Percentiles rank a stretch among this genome's conserved stretches.
phyloP scores from a whole-genome alignment of 2,113 vertebrate species.

The Cyprinodon tularosa region DNA sequence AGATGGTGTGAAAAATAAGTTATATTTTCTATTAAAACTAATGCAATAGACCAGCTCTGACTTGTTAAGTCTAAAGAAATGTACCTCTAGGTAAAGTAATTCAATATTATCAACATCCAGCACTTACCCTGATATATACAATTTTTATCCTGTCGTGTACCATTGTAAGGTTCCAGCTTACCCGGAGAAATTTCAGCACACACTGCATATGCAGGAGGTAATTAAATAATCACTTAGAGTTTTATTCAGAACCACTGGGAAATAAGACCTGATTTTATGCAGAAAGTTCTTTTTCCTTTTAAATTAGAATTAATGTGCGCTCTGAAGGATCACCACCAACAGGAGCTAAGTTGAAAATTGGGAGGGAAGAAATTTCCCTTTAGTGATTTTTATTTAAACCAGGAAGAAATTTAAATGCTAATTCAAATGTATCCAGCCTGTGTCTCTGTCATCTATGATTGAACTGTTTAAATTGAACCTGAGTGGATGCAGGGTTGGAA shows the following conservation, averaged over 20 bases:
- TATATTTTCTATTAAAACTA: not conserved
- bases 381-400: constrained; percentile 14
- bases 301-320: constrained; percentile 38
- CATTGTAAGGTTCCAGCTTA: constrained; percentile 9
- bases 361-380: constrained; percentile 7
- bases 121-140: not conserved
- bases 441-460: constrained; percentile 6
- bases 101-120: not conserved
- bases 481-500: constrained; percentile 30
- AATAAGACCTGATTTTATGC: constrained; percentile 46
- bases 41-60: not conserved
- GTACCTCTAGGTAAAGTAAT: not conserved
- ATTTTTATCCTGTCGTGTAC: constrained; percentile 7
- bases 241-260: constrained; percentile 46
- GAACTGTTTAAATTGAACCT: constrained; percentile 31
- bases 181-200: constrained; percentile 12
- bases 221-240: constrained; percentile 7
- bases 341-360: constrained; percentile 9
- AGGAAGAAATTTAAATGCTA: constrained; percentile 40
- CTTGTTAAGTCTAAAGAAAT: not conserved
- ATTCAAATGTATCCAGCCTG: constrained; percentile 30
- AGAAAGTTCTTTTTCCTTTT: constrained; percentile 45
- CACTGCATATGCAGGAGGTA: constrained; percentile 12
- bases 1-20: not conserved
- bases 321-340: constrained; percentile 12